A percentile compares a stretch with the other conserved stretches of the same genome.
These are phyloP conservation scores for Bradypodion ventrale DNA, from an alignment of 2,797 vertebrate species.

Conservation along the genomic window DNA sequence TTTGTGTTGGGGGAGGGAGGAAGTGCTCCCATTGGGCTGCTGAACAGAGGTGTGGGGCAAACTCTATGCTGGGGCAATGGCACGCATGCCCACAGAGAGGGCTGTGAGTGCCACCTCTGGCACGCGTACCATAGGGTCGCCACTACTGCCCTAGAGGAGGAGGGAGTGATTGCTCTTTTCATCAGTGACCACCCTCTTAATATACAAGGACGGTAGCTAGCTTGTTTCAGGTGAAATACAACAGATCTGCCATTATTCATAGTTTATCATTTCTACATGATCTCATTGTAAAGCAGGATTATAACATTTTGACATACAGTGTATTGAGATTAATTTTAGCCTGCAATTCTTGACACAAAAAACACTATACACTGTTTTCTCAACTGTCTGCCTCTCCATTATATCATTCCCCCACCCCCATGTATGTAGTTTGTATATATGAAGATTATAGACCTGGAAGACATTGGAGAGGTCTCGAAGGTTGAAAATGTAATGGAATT, in stretches of 20 bases:
- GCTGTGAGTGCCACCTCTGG: too few relatives aligned
- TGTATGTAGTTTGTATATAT: not conserved
- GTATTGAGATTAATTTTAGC: not conserved
- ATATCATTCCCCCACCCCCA: too few relatives aligned
- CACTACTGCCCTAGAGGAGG: too few relatives aligned
- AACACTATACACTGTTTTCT: not conserved
- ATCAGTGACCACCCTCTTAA: too few relatives aligned
- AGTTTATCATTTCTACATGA: not conserved
- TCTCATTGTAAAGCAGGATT: not conserved
- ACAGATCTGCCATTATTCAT: not conserved
- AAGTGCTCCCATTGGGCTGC: too few relatives aligned
- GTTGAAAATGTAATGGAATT: constrained; percentile 85
- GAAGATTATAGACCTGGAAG: constrained; percentile 77
- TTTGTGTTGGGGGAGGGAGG: too few relatives aligned
- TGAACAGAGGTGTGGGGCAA: too few relatives aligned
- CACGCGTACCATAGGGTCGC: too few relatives aligned
- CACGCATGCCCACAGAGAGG: too few relatives aligned
- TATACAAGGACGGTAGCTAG: too few relatives aligned
- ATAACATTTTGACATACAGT: not conserved
- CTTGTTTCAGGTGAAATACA: not conserved
- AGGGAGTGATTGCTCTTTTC: too few relatives aligned
- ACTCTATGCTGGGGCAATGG: too few relatives aligned
- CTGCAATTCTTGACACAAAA: not conserved
- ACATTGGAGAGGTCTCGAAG: constrained; percentile 79
- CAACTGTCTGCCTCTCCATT: not conserved